phyloP scores from a whole-genome alignment of 2,113 vertebrate species.

The Pholis gunnellus region DNA sequence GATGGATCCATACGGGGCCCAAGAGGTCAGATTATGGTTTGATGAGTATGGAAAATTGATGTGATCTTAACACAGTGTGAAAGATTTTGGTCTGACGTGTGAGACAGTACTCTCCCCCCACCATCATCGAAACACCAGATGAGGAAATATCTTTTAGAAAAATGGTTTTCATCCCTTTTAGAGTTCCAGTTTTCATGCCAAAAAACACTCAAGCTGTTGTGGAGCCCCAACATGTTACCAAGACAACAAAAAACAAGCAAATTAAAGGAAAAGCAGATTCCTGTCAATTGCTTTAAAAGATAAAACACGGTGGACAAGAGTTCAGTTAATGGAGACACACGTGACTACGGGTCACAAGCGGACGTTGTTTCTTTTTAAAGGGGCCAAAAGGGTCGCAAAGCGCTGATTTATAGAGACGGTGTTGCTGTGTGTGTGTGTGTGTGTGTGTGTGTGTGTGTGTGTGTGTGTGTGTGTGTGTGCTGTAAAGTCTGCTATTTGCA shows the following conservation, averaged over 20 bases:
- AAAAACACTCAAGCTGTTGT: too few relatives aligned
- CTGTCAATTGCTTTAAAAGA: too few relatives aligned
- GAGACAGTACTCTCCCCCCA: too few relatives aligned
- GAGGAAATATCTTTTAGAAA: background rate
- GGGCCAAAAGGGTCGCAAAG: background rate
- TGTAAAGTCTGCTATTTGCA: background rate
- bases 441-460: background rate
- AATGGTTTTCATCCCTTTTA: background rate
- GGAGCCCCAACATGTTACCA: too few relatives aligned
- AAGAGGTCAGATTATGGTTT: slow-evolving; percentile 2
- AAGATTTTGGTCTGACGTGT: background rate
- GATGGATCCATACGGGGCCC: slow-evolving; percentile 7
- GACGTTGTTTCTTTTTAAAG: too few relatives aligned
- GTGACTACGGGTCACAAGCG: background rate
- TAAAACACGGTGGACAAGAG: too few relatives aligned
- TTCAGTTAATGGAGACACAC: too few relatives aligned
- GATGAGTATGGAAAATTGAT: background rate
- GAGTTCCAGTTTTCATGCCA: too few relatives aligned
- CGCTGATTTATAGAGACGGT: background rate
- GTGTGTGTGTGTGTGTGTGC: background rate
- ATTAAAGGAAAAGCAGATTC: too few relatives aligned
- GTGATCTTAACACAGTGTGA: background rate
- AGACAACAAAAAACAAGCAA: too few relatives aligned
- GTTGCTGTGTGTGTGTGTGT: background rate
- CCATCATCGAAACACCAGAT: background rate